These are phyloP conservation scores for Theocolax elegans DNA, from an alignment of 1,140 invertebrate species.

Conservation along the genomic window DNA sequence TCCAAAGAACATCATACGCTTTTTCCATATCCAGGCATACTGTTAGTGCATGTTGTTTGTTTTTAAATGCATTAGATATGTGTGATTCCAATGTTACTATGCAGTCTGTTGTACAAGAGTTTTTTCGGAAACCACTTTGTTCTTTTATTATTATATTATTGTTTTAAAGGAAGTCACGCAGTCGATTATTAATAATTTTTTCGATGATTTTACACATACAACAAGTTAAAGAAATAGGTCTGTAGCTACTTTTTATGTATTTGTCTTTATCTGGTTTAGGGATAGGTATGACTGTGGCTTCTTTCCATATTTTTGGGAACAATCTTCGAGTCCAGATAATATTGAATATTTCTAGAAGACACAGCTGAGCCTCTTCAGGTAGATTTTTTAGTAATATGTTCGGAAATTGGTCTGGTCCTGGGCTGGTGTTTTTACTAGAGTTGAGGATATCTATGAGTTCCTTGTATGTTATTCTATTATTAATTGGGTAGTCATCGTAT, in stretches of 20 bases:
- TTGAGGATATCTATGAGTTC: not conserved
- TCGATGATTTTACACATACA: too few relatives aligned
- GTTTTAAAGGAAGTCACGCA: conserved; percentile 30
- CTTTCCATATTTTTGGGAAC: conserved; percentile 54
- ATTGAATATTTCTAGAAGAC: conserved; percentile 49
- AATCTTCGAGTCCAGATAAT: conserved; percentile 36
- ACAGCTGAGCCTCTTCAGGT: conserved; percentile 34
- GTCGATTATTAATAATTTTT: conserved; percentile 41
- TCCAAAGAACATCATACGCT: conserved; percentile 44
- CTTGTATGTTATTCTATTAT: not conserved
- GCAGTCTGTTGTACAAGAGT: conserved; percentile 41
- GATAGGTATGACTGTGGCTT: too few relatives aligned
- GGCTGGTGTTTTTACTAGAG: conserved; percentile 32
- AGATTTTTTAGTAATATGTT: conserved; percentile 49
- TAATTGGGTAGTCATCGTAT: not conserved
- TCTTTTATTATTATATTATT: conserved; percentile 37
- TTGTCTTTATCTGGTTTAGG: conserved; percentile 52
- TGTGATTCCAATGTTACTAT: conserved; percentile 37
- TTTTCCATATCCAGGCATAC: conserved; percentile 50
- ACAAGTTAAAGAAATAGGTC: too few relatives aligned
- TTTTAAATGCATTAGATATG: conserved; percentile 42
- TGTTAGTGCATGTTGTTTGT: conserved; percentile 38
- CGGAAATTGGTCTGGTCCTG: conserved; percentile 42
- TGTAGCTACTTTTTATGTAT: not conserved
- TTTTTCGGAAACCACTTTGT: conserved; percentile 40